A percentile compares a stretch with the other conserved stretches of the same genome.
Evolutionary conservation across 2,888 invertebrate genomes (phyloP).

Genomic region (Clunio marinus): DNA sequence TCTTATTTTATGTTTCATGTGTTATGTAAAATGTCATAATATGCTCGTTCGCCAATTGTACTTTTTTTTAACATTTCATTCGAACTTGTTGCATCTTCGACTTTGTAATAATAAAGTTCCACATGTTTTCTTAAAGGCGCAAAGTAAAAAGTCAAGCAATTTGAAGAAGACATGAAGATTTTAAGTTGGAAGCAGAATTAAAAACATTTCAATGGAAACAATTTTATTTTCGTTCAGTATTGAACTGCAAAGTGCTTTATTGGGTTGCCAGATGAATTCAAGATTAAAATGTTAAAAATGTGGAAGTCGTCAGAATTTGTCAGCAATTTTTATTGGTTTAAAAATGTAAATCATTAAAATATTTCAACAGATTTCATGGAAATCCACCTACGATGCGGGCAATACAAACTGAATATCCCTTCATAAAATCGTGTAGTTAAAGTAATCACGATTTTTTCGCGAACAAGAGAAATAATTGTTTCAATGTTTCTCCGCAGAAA

Average conservation of each 20-base stretch:
- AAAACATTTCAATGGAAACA: conserved; percentile 7
- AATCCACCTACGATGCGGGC: not conserved
- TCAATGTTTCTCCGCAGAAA: not conserved
- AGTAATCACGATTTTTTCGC: not conserved
- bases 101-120: not conserved
- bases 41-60: not conserved
- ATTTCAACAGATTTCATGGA: not conserved
- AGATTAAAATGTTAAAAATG: no score
- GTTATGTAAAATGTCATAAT: conserved; percentile 36
- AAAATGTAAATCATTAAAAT: not conserved
- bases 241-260: not conserved
- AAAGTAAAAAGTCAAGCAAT: not conserved
- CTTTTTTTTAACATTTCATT: no score
- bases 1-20: conserved; percentile 9
- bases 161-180: not conserved
- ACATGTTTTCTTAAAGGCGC: not conserved
- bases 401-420: not conserved
- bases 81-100: no score
- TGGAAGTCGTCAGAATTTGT: no score
- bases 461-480: not conserved
- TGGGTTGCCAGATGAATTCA: not conserved
- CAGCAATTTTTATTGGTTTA: not conserved
- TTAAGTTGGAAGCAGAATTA: not conserved
- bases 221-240: not conserved
- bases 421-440: not conserved